These are phyloP conservation scores for Sarcophilus harrisii DNA, from an alignment of 2,797 vertebrate species.

Conservation along the genomic window DNA sequence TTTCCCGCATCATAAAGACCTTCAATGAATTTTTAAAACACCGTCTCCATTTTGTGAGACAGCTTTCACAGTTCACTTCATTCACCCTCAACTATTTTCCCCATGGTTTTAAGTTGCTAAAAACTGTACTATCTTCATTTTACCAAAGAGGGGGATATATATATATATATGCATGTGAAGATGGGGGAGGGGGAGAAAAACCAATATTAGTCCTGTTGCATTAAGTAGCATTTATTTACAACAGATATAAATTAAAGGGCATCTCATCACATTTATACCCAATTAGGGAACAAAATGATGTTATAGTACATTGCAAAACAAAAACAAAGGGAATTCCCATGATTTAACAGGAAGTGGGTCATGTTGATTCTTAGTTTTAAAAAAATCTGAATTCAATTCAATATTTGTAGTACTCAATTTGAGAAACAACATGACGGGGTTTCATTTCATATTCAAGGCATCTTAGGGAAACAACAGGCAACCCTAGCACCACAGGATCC, in stretches of 20 bases:
- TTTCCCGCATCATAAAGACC: too few species aligned
- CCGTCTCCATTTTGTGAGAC: too few species aligned
- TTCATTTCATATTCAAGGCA: neutral
- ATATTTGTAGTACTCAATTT: neutral
- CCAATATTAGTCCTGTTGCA: neutral
- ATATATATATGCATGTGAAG: too few species aligned
- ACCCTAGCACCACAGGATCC: neutral
- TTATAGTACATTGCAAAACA: neutral
- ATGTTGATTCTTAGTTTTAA: neutral
- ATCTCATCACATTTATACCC: neutral
- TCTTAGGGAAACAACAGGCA: neutral
- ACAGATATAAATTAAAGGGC: neutral
- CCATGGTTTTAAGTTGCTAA: slow-evolving; percentile 40
- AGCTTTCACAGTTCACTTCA: too few species aligned
- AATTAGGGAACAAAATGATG: neutral
- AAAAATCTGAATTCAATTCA: neutral
- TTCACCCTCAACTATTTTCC: too few species aligned
- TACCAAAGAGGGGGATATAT: too few species aligned
- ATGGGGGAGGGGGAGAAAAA: neutral
- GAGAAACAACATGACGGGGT: neutral
- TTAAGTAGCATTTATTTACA: neutral
- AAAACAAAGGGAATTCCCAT: neutral
- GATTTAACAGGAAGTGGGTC: too few species aligned
- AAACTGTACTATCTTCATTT: slow-evolving; percentile 69
- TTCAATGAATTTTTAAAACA: too few species aligned